A percentile compares a stretch with the other conserved stretches of the same genome.
These are phyloP conservation scores for Egretta garzetta DNA, from an alignment of 2,113 vertebrate genomes.

Conservation along the genomic window DNA sequence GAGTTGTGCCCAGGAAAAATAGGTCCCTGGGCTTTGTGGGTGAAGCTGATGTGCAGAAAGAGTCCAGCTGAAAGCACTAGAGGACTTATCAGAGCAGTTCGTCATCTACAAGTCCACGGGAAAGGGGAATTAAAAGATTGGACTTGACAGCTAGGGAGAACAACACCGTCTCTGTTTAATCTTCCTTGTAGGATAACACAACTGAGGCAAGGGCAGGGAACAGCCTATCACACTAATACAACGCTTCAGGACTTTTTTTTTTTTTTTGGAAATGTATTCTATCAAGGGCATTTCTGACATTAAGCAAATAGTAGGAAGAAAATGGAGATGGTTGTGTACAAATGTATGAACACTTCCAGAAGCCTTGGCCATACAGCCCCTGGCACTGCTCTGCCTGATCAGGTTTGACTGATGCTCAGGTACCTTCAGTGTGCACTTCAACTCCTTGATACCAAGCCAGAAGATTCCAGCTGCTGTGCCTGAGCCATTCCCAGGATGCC, in stretches of 20 bases:
- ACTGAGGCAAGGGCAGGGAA: neutral
- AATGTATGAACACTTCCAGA: neutral
- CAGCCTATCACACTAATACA: neutral
- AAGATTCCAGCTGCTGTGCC: neutral
- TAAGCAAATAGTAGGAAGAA: neutral
- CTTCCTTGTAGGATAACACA: neutral
- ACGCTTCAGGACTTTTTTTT: neutral
- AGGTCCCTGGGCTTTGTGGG: neutral
- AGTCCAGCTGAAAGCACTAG: slow-evolving; percentile 4
- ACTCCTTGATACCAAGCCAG: neutral
- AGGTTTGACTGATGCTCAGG: neutral
- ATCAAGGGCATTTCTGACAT: neutral
- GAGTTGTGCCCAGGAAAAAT: neutral
- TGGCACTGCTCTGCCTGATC: neutral
- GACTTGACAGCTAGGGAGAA: neutral
- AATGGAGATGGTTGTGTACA: neutral
- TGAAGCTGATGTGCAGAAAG: neutral
- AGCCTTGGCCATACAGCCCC: neutral
- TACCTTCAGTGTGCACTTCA: neutral
- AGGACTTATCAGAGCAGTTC: slow-evolving; percentile 6
- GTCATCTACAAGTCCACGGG: slow-evolving; percentile 22
- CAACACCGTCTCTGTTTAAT: slow-evolving; percentile 13
- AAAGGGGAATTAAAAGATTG: slow-evolving; percentile 59
- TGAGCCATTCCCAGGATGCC: neutral
- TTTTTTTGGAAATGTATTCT: neutral